Evolutionary conservation across 2,888 invertebrate genomes (phyloP).

Genomic region (Parnassius mnemosyne): DNA sequence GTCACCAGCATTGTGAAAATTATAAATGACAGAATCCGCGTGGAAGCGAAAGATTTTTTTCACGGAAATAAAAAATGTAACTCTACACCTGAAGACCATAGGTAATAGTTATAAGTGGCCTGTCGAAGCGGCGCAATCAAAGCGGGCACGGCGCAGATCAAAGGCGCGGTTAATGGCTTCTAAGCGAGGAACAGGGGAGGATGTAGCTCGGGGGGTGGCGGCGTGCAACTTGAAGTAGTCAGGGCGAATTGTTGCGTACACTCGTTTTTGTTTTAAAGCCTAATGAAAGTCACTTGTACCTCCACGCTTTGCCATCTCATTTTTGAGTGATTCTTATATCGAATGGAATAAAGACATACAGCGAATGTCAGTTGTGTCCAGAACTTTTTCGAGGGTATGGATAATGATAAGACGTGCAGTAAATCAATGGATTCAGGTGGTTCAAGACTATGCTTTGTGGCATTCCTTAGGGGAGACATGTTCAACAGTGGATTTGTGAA

Average conservation of each 20-base stretch:
- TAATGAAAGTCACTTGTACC: conserved; percentile 60
- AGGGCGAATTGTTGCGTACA: conserved; percentile 49
- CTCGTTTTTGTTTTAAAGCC: conserved; percentile 52
- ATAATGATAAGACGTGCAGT: too few species aligned
- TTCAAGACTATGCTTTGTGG: too few species aligned
- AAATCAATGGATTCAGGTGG: too few species aligned
- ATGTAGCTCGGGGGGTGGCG: conserved; percentile 28
- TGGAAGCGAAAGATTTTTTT: conserved; percentile 9
- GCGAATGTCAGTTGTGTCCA: neutral
- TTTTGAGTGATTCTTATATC: conserved; percentile 7
- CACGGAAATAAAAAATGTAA: conserved; percentile 23
- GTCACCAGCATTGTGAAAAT: too few species aligned
- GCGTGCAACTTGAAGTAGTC: conserved; percentile 51
- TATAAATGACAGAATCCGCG: neutral
- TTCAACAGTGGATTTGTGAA: too few species aligned
- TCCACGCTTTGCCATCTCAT: conserved; percentile 20
- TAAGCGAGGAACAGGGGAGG: conserved; percentile 51
- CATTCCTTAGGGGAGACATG: too few species aligned
- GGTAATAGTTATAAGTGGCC: conserved; percentile 66
- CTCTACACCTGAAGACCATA: conserved; percentile 32
- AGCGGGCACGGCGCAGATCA: conserved; percentile 63
- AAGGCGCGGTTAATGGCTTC: conserved; percentile 71
- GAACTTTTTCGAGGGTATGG: too few species aligned
- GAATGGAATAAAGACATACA: neutral
- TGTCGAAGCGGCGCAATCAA: conserved; percentile 69